Conservation (phyloP, 2,888 invertebrate species). For the Crematogaster levior region DNA sequence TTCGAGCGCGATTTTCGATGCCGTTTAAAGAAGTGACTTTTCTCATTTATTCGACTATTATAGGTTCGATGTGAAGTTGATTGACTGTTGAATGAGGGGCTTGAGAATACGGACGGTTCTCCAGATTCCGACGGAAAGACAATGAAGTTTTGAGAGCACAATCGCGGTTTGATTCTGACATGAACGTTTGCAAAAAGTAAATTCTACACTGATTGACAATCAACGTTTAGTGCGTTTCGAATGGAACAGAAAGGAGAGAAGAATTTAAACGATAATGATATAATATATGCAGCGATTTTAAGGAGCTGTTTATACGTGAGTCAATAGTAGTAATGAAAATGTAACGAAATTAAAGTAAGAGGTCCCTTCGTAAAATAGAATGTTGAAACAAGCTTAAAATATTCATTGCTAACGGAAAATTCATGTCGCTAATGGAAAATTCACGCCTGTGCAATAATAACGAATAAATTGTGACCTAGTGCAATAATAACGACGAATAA, state of each 20-base stretch:
- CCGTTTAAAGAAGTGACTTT: neutral
- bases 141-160: neutral
- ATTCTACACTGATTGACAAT: conserved; percentile 21
- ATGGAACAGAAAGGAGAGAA: neutral
- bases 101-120: neutral
- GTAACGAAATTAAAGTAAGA: too few species aligned
- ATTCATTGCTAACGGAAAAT: neutral
- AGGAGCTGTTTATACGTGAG: neutral
- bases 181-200: neutral
- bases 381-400: neutral
- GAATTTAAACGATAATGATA: neutral
- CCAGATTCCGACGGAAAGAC: neutral
- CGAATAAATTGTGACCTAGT: neutral
- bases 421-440: neutral
- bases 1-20: neutral
- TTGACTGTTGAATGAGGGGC: neutral
- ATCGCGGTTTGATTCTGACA: neutral
- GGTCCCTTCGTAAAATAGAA: neutral
- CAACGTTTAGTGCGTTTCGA: neutral
- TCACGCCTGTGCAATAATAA: neutral
- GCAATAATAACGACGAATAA: neutral
- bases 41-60: neutral
- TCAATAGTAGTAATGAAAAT: neutral
- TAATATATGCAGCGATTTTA: neutral
- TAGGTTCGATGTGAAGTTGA: neutral